Evolutionary conservation across 2,797 vertebrate genomes (phyloP).

Genomic region (Aphelocoma californica): DNA sequence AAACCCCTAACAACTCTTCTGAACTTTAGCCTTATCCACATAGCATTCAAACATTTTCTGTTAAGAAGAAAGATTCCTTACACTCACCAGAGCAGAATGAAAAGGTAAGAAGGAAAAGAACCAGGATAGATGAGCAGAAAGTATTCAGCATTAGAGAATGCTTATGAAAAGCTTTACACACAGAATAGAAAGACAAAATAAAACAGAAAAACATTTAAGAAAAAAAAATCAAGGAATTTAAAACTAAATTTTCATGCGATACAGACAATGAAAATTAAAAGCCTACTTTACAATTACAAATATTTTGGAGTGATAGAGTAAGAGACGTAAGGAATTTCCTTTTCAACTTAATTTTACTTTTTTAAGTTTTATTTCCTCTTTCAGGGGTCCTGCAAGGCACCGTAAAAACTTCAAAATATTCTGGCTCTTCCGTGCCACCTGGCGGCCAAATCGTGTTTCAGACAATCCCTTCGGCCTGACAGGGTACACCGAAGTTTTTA

Average conservation of each 20-base stretch:
- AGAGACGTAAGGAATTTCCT: constrained; percentile 20
- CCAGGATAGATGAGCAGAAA: constrained; percentile 69
- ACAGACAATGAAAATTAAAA: not conserved
- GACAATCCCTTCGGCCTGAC: not conserved
- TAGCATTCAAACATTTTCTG: constrained; percentile 29
- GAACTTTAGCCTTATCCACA: not conserved
- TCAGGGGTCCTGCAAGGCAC: too few species aligned
- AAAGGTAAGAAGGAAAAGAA: constrained; percentile 72
- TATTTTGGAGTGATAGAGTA: not conserved
- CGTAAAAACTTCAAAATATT: not conserved
- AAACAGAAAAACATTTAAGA: constrained; percentile 55
- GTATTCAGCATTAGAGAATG: constrained; percentile 68
- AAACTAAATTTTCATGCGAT: not conserved
- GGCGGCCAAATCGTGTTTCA: constrained; percentile 9
- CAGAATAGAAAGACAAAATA: constrained; percentile 64
- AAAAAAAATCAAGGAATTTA: constrained; percentile 6
- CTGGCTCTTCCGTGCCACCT: constrained; percentile 62
- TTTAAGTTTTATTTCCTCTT: not conserved
- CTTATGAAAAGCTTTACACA: constrained; percentile 69
- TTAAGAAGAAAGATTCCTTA: constrained; percentile 69
- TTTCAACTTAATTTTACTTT: not conserved
- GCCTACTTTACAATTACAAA: not conserved
- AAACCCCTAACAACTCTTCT: not conserved
- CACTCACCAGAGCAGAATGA: constrained; percentile 72
- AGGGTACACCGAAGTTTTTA: not conserved